phyloP scores from a whole-genome alignment of 2,797 vertebrate genomes.

The Bryconaethiops microstoma region DNA sequence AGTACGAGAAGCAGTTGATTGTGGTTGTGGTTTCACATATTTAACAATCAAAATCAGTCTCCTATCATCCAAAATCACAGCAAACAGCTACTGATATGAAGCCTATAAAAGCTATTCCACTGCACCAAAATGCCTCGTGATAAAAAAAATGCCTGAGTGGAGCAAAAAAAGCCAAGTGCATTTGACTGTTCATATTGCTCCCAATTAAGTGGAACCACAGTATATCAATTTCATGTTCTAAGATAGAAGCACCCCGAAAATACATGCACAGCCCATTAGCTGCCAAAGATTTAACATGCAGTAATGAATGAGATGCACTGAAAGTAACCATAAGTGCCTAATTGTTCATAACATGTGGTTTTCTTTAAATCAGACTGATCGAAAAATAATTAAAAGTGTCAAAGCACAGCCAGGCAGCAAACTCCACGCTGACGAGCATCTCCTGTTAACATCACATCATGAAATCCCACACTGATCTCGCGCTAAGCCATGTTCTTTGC shows the following conservation, averaged over 20 bases:
- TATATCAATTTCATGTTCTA: neutral
- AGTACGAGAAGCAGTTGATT: neutral
- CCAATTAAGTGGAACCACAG: neutral
- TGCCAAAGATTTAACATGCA: neutral
- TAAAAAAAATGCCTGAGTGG: neutral
- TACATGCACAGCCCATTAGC: neutral
- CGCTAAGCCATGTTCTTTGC: neutral
- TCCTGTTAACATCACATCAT: neutral
- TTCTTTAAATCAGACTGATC: neutral
- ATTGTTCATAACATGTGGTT: neutral
- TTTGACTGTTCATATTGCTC: neutral
- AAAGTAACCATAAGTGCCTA: neutral
- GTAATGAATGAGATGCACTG: neutral
- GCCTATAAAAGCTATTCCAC: neutral
- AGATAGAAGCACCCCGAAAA: no score
- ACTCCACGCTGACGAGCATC: neutral
- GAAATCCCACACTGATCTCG: neutral
- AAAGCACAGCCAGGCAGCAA: neutral
- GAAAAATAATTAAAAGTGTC: neutral
- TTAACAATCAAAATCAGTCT: neutral
- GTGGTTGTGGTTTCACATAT: neutral
- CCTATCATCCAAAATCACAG: neutral
- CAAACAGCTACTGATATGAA: neutral
- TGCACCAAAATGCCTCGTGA: neutral
- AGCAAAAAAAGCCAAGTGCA: neutral